Evolutionary conservation across 1,140 invertebrate species (phyloP), one percentile per base, ranked within the genome.

Genomic region (Sinonovacula constricta): DNA sequence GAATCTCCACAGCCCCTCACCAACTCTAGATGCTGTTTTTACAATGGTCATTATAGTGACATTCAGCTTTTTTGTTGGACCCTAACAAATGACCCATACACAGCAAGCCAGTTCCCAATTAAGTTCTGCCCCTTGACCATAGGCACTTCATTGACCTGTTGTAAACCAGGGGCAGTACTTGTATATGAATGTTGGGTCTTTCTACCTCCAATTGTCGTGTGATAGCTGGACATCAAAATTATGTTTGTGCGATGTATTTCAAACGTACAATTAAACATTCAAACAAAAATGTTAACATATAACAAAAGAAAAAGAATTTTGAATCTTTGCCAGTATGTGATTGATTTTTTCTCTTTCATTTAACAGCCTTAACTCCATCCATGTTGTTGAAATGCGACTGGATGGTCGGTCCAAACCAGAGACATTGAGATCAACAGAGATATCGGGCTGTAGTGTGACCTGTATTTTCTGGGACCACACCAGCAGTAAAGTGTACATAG

Each of bases 391-490:
- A 60, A 26, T 87, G 63, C 85, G 83, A 56, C 80, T 87, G 10
- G 86, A 87, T 33, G 82, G 77, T 30, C 68, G 86, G 33, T 54
- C 69, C 26, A 83, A 83, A 53, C 87, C 87, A 10, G 88, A 88
- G 45, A 72, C 86, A 33, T 30, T 91, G 5, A 81, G 87, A 3
- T 63, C 85, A 18, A 87, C 74, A 67, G 88, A 88, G 30, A 87
- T 90, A 69, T 62, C 69, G 36, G 87, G 84, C 3, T 36, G 63
- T 14, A 62, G 62, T 15, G 83, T 90, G 0, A 91, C 87, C 12
- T 63, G 77, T 63, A 65, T 90, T n/a, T 69, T 83, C 33, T 91
- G 90, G 90, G 87, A 88, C 81, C 33, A 63, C 15, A 45, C 76
- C 12, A 81, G 83, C 36, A 78, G 83, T 28, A 84, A 81, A 70